Base-by-base conservation (phyloP, 2,113 vertebrate genomes). In the Chionodraco myersi region DNA sequence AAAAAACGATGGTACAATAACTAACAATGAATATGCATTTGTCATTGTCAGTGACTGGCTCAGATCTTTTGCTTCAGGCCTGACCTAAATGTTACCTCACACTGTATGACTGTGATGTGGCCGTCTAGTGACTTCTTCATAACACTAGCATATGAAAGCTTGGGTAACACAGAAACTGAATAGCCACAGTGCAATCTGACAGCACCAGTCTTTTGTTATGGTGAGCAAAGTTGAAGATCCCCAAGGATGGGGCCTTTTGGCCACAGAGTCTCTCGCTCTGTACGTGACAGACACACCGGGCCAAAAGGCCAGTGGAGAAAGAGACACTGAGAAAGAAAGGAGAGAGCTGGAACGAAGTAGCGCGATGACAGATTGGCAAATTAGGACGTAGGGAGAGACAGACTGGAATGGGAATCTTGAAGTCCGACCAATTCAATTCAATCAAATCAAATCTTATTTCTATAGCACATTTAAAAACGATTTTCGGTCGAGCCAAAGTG, bases 291-390 rank as follows among this genome's bases (percentile, higher is more conserved):
- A 82, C 64, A 70, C 61, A 78, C 51, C 23, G 30, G 83, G 69
- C 77, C 80, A 76, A 83, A 82, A 79, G 82, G 74, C 80, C 73
- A 72, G 49, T 0, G 53, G 72, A 90, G 81, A 78, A 79, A 85
- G 56, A 71, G 63, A 61, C 26, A 26, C 45, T 59, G 82, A 74
- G 67, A 69, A 69, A 61, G 45, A 80, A 66, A 82, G 63, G 57
- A 2, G 13, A 80, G 72, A 77, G 64, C 61, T 80, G 65, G 72
- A 72, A 59, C 1, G 3, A 77, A 57, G 48, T 16, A 13, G 56
- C 80, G 23, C 5, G 65, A 88, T 84, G 87, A 91, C 63, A 76
- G 83, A 89, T 58, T 66, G 72, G 77, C 59, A 86, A 86, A 89
- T 77, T 74, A 82, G 77, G 66, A 72, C 58, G 57, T 21, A 72